A percentile compares a stretch with the other conserved stretches of the same genome.
phyloP scores from a whole-genome alignment of 1,140 invertebrate species.

The Aphaenogaster rudis region DNA sequence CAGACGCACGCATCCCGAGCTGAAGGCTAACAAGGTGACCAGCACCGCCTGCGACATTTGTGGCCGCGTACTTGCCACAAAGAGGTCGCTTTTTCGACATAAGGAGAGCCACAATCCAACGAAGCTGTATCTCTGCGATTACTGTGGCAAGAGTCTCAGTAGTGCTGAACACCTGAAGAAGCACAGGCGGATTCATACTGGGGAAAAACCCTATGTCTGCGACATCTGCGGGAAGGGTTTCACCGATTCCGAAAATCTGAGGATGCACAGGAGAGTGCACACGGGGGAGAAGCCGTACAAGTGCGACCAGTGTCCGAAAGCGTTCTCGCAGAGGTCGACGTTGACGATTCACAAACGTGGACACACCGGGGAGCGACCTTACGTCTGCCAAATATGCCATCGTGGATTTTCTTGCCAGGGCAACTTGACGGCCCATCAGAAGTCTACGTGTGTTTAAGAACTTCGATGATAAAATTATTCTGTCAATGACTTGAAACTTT shows the following conservation, averaged over 20 bases:
- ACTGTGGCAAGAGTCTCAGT: slow-evolving; percentile 93
- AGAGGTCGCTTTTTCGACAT: slow-evolving; percentile 88
- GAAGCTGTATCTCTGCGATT: slow-evolving; percentile 89
- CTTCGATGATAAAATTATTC: background rate
- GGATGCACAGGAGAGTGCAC: slow-evolving; percentile 86
- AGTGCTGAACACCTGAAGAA: slow-evolving; percentile 91
- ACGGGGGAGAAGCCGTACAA: slow-evolving; percentile 88
- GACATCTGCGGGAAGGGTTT: slow-evolving; percentile 88
- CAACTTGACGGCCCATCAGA: slow-evolving; percentile 86
- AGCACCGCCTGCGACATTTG: slow-evolving; percentile 86
- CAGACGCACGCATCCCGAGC: slow-evolving; percentile 82
- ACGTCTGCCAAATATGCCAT: slow-evolving; percentile 86
- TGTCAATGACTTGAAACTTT: slow-evolving; percentile 18
- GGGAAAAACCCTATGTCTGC: slow-evolving; percentile 92
- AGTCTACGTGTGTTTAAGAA: slow-evolving; percentile 84
- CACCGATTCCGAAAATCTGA: slow-evolving; percentile 86
- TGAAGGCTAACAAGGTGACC: slow-evolving; percentile 84
- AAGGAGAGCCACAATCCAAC: slow-evolving; percentile 89
- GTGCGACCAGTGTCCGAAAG: slow-evolving; percentile 87
- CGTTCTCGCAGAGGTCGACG: slow-evolving; percentile 86
- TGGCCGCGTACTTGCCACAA: slow-evolving; percentile 84
- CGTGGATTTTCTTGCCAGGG: slow-evolving; percentile 86
- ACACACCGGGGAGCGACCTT: slow-evolving; percentile 88
- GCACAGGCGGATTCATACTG: slow-evolving; percentile 91
- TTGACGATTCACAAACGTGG: slow-evolving; percentile 86